Evolutionary conservation across 92 coral and sea anemone species (phyloP).

Genomic region (Zoanthus gigantus): DNA sequence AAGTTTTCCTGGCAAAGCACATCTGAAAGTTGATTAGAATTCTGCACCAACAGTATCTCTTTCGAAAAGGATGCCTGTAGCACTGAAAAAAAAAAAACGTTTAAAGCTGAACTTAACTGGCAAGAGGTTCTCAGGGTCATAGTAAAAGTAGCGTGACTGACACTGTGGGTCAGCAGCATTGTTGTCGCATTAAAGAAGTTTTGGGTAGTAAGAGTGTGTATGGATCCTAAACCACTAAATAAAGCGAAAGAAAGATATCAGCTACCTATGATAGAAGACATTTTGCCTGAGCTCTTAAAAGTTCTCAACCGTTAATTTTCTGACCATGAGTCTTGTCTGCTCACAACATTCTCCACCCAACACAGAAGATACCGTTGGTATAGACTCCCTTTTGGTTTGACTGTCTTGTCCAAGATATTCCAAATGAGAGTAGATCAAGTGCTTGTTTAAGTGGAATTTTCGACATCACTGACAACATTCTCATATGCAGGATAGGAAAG

Average conservation of each 20-base stretch:
- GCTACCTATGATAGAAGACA: slow-evolving; percentile 15
- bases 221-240: slow-evolving; percentile 26
- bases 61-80: neutral
- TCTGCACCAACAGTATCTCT: neutral
- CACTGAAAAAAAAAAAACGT: slow-evolving; percentile 5
- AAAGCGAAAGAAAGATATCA: slow-evolving; percentile 2
- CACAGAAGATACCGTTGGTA: slow-evolving; percentile 41
- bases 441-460: slow-evolving; percentile 2
- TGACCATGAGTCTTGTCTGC: slow-evolving; percentile 31
- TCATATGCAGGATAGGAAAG: slow-evolving; percentile 27
- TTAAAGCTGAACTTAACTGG: slow-evolving; percentile 28
- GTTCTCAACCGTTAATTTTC: slow-evolving; percentile 16
- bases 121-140: slow-evolving; percentile 10
- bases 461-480: slow-evolving; percentile 35
- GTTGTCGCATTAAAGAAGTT: slow-evolving; percentile 26
- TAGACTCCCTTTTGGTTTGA: slow-evolving; percentile 35
- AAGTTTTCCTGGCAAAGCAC: neutral
- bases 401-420: slow-evolving; percentile 35
- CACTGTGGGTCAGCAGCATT: slow-evolving; percentile 45
- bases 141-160: slow-evolving; percentile 18
- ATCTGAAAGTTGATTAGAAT: neutral
- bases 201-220: neutral
- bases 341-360: slow-evolving; percentile 38
- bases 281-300: slow-evolving; percentile 31
- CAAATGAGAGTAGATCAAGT: slow-evolving; percentile 35